These are phyloP conservation scores for Acinonyx jubatus DNA, from an alignment of 2,113 vertebrate species.

Conservation along the genomic window DNA sequence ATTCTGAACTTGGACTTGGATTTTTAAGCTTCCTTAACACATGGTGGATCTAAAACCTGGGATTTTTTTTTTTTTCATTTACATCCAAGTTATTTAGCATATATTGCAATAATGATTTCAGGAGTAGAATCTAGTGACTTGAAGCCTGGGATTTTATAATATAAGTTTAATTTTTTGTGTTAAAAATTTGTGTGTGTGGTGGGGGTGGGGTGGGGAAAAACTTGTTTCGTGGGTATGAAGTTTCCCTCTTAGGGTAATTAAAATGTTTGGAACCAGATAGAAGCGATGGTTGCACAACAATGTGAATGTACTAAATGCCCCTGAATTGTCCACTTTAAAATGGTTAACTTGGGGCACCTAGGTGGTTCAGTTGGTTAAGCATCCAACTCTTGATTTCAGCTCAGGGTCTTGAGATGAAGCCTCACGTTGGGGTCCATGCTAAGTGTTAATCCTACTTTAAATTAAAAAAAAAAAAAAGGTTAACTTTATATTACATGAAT, in stretches of 20 bases:
- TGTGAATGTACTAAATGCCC: background rate
- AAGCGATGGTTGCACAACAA: background rate
- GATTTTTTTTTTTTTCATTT: background rate
- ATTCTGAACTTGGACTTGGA: background rate
- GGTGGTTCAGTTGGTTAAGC: background rate
- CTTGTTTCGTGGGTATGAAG: background rate
- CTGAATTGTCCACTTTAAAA: background rate
- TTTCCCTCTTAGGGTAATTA: background rate
- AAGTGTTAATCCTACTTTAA: too few species aligned
- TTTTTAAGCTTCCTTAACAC: conserved; percentile 10
- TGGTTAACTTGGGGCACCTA: background rate
- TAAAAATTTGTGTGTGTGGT: background rate
- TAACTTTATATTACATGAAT: too few species aligned
- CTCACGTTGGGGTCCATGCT: background rate
- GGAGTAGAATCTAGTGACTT: background rate
- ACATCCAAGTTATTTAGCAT: too few species aligned
- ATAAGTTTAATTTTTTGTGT: background rate
- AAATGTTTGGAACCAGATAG: background rate
- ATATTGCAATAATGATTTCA: too few species aligned
- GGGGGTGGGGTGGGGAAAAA: background rate
- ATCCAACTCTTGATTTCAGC: background rate
- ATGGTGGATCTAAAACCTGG: background rate
- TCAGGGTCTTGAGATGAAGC: background rate
- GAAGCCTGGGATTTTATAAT: background rate
- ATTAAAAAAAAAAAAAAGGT: too few species aligned